Percentiles rank a stretch among this genome's conserved stretches.
Conservation (phyloP, 1,140 invertebrate genomes). For the Tachypleus tridentatus region DNA sequence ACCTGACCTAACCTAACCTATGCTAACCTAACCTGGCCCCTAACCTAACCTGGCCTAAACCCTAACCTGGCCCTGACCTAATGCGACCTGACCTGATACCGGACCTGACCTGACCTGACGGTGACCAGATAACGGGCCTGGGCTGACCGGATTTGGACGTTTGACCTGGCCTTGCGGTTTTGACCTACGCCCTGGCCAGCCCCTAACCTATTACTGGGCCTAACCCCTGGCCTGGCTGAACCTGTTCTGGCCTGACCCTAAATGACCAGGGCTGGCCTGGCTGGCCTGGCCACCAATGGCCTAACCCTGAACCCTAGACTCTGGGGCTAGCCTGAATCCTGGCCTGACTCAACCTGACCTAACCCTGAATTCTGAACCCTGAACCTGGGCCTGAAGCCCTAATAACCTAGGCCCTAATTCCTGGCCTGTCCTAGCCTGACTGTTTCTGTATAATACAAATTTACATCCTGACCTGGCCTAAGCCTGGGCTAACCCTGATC, state of each 20-base stretch:
- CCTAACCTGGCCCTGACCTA: slow-evolving; percentile 22
- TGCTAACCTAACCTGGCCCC: slow-evolving; percentile 24
- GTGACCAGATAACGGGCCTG: slow-evolving; percentile 20
- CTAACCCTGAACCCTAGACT: slow-evolving; percentile 21
- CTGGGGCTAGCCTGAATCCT: slow-evolving; percentile 23
- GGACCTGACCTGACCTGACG: slow-evolving; percentile 25
- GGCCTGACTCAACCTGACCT: too few species aligned
- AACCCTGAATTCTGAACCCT: too few species aligned
- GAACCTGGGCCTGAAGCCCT: too few species aligned
- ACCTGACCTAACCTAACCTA: slow-evolving; percentile 26
- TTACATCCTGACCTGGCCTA: too few species aligned
- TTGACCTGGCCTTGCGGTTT: slow-evolving; percentile 23
- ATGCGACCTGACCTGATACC: slow-evolving; percentile 23
- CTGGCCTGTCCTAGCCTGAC: too few species aligned
- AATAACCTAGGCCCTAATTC: too few species aligned
- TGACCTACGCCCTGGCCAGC: slow-evolving; percentile 22
- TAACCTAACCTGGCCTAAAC: slow-evolving; percentile 20
- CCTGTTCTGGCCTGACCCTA: slow-evolving; percentile 23
- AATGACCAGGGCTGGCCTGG: slow-evolving; percentile 25
- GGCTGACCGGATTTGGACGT: slow-evolving; percentile 20
- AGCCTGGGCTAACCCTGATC: slow-evolving; percentile 17
- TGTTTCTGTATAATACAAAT: too few species aligned
- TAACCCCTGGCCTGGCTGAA: slow-evolving; percentile 23
- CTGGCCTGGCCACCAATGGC: slow-evolving; percentile 23
- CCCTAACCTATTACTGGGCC: slow-evolving; percentile 23